Base-by-base conservation (phyloP, 2,888 invertebrate species). In the Eurytoma adleriae region DNA sequence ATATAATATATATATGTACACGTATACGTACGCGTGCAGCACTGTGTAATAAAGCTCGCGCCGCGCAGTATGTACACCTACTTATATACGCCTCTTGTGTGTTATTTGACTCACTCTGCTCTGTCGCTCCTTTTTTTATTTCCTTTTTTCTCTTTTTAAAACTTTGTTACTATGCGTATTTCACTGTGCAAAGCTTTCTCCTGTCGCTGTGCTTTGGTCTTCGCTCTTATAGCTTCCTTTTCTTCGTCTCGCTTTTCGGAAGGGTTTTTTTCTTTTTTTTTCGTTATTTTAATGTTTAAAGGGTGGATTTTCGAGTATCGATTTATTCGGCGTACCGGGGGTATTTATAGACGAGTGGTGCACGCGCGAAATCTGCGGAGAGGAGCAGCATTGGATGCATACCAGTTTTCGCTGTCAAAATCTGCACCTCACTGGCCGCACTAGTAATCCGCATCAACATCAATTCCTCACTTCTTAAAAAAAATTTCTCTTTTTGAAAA, bases 21-120 rank as follows among this genome's bases (percentile, higher is more conserved):
- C 24, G 24, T 50, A 50, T 50, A 50, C 14, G 14, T 50, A 54
- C n/a, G 30, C 13, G 62, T 62, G 14, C 40, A 10, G 24, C 40
- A 61, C 48, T 68, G 68, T 74, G 56, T 64, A 52, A 54, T 54
- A 64, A 73, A 73, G 73, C 74, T 74, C 64, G 64, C 73, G 56
- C 57, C 57, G 40, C 61, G 54, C 24, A 54, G 20, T 73, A 73
- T 20, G 73, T 64, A 73, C 48, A 72, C 3, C 24, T 54, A 68
- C 24, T 27, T 69, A 69, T 50, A 67, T 61, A 61, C 61, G 61
- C 61, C 61, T 57, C 20, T 48, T 56, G 57, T 70, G 12, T 18
- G 24, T 70, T 59, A 59, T 64, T 72, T 24, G 56, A 40, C 74
- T 74, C 59, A n/a, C 14, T n/a, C 40, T 56, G 40, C 10, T 24